These are phyloP conservation scores for Lissocephala sabroskyi DNA, from an alignment of 2,888 invertebrate genomes.

Conservation along the genomic window DNA sequence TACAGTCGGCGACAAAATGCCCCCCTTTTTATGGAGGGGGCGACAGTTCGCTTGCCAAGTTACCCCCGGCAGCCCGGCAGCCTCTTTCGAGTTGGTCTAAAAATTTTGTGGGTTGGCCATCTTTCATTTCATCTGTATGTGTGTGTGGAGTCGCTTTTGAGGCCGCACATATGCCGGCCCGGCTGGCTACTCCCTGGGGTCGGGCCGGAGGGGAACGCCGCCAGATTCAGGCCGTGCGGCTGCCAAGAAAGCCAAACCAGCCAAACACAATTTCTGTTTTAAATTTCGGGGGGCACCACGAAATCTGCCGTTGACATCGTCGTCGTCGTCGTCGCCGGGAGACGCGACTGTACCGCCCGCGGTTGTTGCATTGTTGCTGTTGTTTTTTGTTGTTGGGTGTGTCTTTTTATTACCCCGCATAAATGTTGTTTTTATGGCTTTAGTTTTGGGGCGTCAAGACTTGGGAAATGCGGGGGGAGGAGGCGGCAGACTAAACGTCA, in stretches of 20 bases:
- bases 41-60: no score
- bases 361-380: not conserved
- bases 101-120: no score
- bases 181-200: not conserved
- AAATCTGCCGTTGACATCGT: conserved; percentile 13
- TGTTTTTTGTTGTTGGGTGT: conserved; percentile 23
- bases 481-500: no score
- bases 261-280: conserved; percentile 15
- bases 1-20: no score
- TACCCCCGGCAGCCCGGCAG: no score
- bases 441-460: no score
- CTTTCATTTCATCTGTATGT: no score
- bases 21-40: no score
- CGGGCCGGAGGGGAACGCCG: no score
- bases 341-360: no score
- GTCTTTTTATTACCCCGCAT: conserved; percentile 35
- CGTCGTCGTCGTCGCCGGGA: conserved; percentile 20
- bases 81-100: no score
- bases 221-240: conserved; percentile 2
- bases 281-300: conserved; percentile 14
- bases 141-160: not conserved
- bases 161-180: not conserved
- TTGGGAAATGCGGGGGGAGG: not conserved
- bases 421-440: no score
- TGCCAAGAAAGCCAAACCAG: not conserved